Evolutionary conservation across 1,140 invertebrate species (phyloP).

Genomic region (Onthophagus taurus): DNA sequence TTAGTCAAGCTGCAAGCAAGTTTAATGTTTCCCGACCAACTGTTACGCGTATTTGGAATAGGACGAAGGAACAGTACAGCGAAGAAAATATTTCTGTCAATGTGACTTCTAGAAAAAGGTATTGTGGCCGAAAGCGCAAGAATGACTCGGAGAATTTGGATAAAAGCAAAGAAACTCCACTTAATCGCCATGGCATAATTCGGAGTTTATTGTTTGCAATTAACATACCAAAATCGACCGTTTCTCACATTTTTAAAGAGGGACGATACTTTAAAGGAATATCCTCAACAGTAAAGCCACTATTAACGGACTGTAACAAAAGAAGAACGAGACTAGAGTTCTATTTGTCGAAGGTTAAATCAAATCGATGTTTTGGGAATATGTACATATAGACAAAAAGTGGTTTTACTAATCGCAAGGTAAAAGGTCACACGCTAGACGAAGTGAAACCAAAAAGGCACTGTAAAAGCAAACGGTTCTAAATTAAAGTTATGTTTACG

Average conservation of each 20-base stretch:
- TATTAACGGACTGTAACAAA: constrained; percentile 13
- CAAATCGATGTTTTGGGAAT: no score
- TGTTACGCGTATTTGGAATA: constrained; percentile 9
- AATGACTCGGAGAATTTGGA: constrained; percentile 12
- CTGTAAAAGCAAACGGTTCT: constrained; percentile 14
- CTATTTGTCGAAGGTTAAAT: constrained; percentile 13
- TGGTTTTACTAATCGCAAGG: constrained; percentile 12
- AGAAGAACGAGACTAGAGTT: constrained; percentile 12
- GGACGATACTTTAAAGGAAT: constrained; percentile 11
- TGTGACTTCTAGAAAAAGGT: constrained; percentile 14
- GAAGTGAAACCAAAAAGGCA: constrained; percentile 12
- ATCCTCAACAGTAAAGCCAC: constrained; percentile 12
- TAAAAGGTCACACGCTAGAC: constrained; percentile 13
- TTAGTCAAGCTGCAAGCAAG: constrained; percentile 4
- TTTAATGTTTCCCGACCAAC: constrained; percentile 5
- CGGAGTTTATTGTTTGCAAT: constrained; percentile 10
- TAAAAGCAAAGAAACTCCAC: constrained; percentile 8
- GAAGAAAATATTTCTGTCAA: constrained; percentile 13
- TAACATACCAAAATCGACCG: constrained; percentile 12
- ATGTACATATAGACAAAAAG: constrained; percentile 16
- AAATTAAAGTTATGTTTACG: constrained; percentile 16
- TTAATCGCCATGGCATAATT: no score
- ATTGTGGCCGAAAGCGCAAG: constrained; percentile 11
- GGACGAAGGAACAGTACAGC: constrained; percentile 8
- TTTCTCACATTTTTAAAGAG: constrained; percentile 16